A percentile compares a stretch with the other conserved stretches of the same genome.
phyloP scores from a whole-genome alignment of 2,888 invertebrate genomes.

The Perizoma affinitatum region DNA sequence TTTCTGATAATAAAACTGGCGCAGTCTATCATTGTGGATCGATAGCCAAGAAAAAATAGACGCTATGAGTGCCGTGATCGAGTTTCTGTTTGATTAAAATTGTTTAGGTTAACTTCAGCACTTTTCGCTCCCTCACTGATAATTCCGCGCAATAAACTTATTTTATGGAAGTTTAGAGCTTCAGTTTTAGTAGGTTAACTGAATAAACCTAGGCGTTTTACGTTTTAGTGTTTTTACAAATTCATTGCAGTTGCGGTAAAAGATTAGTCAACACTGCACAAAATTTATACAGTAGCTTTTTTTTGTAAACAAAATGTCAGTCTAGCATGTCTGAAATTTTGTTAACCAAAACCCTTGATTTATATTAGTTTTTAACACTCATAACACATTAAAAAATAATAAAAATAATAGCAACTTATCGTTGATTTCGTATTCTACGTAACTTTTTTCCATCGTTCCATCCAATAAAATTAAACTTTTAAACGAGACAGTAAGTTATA shows the following conservation, averaged over 20 bases:
- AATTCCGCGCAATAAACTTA: conserved; percentile 19
- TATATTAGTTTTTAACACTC: neutral
- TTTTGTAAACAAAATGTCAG: neutral
- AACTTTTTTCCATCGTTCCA: conserved; percentile 1
- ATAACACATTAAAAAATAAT: no score
- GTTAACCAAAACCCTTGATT: neutral
- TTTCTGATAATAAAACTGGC: no score
- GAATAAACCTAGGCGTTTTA: neutral
- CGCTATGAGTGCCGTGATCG: conserved; percentile 1
- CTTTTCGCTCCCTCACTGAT: conserved; percentile 15
- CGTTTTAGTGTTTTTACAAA: no score
- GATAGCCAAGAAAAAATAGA: conserved; percentile 3
- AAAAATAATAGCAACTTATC: neutral
- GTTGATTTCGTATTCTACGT: neutral
- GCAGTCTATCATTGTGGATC: neutral
- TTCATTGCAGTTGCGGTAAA: no score
- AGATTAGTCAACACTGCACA: no score
- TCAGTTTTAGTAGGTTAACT: neutral
- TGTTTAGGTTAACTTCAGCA: conserved; percentile 23
- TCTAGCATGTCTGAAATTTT: no score
- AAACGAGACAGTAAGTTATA: conserved; percentile 18
- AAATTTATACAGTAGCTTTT: neutral
- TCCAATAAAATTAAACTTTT: conserved; percentile 15
- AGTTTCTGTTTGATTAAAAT: conserved; percentile 18
- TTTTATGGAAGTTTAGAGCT: conserved; percentile 7